These are phyloP conservation scores for Channa argus DNA, from an alignment of 2,113 vertebrate species.

Conservation along the genomic window DNA sequence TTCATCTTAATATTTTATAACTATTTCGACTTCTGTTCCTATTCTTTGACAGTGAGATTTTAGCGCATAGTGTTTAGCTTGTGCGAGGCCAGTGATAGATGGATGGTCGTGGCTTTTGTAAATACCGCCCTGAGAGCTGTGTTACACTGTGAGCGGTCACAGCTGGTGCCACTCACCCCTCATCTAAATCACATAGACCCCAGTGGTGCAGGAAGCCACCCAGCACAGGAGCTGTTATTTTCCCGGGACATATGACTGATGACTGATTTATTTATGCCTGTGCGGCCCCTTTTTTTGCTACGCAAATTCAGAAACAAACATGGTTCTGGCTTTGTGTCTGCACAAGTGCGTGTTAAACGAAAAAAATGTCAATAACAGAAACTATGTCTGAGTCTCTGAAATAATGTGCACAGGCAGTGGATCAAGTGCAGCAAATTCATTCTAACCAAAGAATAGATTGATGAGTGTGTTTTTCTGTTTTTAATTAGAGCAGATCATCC, in stretches of 20 bases:
- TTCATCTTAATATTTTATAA: too few species aligned
- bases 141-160: conserved; percentile 42
- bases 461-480: too few species aligned
- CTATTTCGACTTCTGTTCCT: too few species aligned
- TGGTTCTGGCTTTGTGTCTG: conserved; percentile 16
- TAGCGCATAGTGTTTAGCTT: not conserved
- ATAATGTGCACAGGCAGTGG: too few species aligned
- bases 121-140: conserved; percentile 31
- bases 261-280: conserved; percentile 30
- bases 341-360: not conserved
- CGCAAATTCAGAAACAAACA: conserved; percentile 36
- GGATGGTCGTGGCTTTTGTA: conserved; percentile 21
- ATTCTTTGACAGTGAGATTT: too few species aligned
- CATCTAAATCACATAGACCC: conserved; percentile 28
- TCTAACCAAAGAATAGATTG: too few species aligned
- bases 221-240: conserved; percentile 44
- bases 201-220: conserved; percentile 26
- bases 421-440: too few species aligned
- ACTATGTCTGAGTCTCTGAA: too few species aligned
- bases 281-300: conserved; percentile 21
- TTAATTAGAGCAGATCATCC: too few species aligned
- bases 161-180: conserved; percentile 60
- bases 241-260: conserved; percentile 62
- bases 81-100: conserved; percentile 39
- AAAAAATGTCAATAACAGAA: too few species aligned